phyloP scores from a whole-genome alignment of 2,888 invertebrate species.

The Rhopalosiphum nymphaeae region DNA sequence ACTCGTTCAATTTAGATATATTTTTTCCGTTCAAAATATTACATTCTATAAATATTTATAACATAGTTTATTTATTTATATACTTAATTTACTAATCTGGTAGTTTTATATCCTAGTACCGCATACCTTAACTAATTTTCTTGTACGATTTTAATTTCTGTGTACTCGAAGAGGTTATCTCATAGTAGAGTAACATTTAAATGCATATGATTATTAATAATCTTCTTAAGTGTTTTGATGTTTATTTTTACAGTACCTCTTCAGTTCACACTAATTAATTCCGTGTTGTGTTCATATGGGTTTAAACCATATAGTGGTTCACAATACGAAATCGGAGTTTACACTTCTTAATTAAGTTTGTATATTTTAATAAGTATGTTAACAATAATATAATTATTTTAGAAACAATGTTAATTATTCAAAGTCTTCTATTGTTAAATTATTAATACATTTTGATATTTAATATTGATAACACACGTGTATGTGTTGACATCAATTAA shows the following conservation, averaged over 20 bases:
- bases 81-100: not conserved
- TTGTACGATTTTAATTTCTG: not conserved
- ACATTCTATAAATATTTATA: not conserved
- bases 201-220: constrained; percentile 25
- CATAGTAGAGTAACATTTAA: not conserved
- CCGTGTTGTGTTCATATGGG: not conserved
- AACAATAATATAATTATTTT: not conserved
- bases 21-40: not conserved
- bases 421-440: not conserved
- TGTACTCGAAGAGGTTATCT: not conserved
- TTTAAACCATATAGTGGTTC: not conserved
- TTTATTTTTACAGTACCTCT: not conserved
- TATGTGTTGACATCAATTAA: not conserved
- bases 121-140: not conserved
- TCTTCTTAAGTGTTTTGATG: constrained; percentile 24
- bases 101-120: not conserved
- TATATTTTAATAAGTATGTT: not conserved
- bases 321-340: not conserved
- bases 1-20: not conserved
- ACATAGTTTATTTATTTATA: not conserved
- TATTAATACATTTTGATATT: not conserved
- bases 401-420: not conserved
- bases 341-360: not conserved
- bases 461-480: not conserved
- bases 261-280: not conserved